These are phyloP conservation scores for Enteromius unitaeniatus DNA, from an alignment of 2,797 vertebrate species.

Conservation along the genomic window DNA sequence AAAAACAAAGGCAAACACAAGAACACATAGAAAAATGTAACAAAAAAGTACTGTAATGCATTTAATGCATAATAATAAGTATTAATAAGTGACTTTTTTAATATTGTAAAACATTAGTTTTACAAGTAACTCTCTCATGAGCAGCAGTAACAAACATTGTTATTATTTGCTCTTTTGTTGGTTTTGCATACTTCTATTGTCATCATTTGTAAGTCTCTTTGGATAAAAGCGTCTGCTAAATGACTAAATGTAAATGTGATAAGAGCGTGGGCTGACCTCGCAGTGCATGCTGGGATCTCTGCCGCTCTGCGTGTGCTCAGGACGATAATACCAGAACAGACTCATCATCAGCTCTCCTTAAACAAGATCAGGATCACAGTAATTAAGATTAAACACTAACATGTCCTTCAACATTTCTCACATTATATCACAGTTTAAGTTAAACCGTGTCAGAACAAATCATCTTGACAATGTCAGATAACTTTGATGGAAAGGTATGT, in stretches of 20 bases:
- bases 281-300: conserved; percentile 94
- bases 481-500: too few species aligned
- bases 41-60: neutral
- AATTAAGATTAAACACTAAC: neutral
- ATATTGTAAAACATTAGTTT: neutral
- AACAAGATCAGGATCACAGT: conserved; percentile 36
- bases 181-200: too few species aligned
- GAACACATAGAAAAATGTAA: neutral
- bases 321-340: conserved; percentile 99
- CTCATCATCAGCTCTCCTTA: conserved; percentile 99
- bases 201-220: neutral
- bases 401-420: too few species aligned
- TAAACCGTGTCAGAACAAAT: too few species aligned
- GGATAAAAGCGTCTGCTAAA: neutral
- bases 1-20: neutral
- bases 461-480: too few species aligned
- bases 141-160: neutral
- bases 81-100: neutral
- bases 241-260: neutral
- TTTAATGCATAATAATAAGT: neutral
- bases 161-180: neutral
- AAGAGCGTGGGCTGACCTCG: conserved; percentile 83
- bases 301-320: conserved; percentile 98
- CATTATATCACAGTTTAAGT: too few species aligned
- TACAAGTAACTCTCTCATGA: neutral